Evolutionary conservation across 2,888 invertebrate genomes (phyloP).

Genomic region (Mamestra brassicae): DNA sequence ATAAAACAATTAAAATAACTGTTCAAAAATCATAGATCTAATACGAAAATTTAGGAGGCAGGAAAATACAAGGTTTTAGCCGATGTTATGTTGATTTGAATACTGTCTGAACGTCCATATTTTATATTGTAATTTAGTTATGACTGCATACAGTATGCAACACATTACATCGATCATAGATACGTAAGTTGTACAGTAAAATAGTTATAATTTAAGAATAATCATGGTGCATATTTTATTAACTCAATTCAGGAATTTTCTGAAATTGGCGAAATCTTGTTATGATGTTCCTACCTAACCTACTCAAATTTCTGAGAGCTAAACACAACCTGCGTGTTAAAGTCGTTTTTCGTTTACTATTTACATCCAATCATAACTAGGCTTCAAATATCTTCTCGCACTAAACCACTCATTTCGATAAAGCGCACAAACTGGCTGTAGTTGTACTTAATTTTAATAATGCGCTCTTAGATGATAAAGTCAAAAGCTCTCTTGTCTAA

Average conservation of each 20-base stretch:
- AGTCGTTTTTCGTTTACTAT: constrained; percentile 8
- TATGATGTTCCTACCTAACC: constrained; percentile 36
- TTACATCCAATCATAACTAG: not conserved
- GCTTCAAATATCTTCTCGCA: constrained; percentile 28
- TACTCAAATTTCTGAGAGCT: not conserved
- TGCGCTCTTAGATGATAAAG: constrained; percentile 46
- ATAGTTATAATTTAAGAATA: constrained; percentile 81
- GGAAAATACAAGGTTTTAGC: constrained; percentile 46
- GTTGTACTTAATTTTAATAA: constrained; percentile 58
- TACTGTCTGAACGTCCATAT: constrained; percentile 55
- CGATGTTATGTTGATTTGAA: constrained; percentile 44
- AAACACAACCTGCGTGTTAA: not conserved
- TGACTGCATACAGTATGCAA: constrained; percentile 53
- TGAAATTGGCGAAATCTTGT: constrained; percentile 49
- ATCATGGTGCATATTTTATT: constrained; percentile 66
- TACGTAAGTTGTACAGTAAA: constrained; percentile 87
- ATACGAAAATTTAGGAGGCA: constrained; percentile 15
- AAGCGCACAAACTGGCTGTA: constrained; percentile 47
- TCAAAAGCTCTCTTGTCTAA: constrained; percentile 59
- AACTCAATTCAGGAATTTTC: constrained; percentile 40
- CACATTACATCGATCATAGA: constrained; percentile 71
- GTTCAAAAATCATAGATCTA: constrained; percentile 28
- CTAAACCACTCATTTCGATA: constrained; percentile 21
- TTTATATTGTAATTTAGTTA: constrained; percentile 44
- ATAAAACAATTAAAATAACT: constrained; percentile 7